Evolutionary conservation across 2,797 vertebrate species (phyloP).

Genomic region (Trichosurus vulpecula): DNA sequence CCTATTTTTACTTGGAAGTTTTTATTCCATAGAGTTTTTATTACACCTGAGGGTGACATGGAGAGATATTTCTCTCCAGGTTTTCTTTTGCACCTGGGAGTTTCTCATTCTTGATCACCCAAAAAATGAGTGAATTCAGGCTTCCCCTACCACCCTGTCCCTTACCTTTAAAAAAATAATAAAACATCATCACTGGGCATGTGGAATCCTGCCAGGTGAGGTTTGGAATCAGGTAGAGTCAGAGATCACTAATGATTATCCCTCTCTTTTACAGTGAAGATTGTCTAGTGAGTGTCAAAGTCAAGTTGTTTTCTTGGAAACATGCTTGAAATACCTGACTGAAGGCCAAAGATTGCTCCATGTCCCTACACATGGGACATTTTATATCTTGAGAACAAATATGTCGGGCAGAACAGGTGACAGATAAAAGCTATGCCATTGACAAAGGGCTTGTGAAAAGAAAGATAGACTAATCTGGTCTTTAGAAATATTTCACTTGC

Average conservation of each 20-base stretch:
- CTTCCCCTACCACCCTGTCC: not conserved
- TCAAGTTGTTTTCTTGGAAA: slow-evolving; percentile 41
- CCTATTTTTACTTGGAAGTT: not conserved
- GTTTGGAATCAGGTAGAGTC: slow-evolving; percentile 48
- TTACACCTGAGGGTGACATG: not conserved
- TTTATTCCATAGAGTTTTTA: not conserved
- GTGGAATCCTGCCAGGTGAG: slow-evolving; percentile 46
- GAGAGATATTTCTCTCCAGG: not conserved
- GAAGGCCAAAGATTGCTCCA: not conserved
- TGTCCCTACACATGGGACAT: slow-evolving; percentile 1
- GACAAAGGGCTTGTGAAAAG: not conserved
- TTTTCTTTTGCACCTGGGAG: not conserved
- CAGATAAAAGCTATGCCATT: slow-evolving; percentile 5
- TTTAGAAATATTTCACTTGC: slow-evolving; percentile 80
- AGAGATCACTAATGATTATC: slow-evolving; percentile 50
- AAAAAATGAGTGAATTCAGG: slow-evolving; percentile 23
- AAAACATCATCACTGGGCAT: not conserved
- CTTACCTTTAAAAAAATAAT: not conserved
- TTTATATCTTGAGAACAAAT: slow-evolving; percentile 23
- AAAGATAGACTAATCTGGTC: not conserved
- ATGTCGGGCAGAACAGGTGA: not conserved
- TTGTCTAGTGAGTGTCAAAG: slow-evolving; percentile 55
- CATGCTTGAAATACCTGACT: not conserved
- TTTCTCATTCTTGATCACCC: not conserved
- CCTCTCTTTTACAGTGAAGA: not conserved